Percentiles rank a stretch among this genome's conserved stretches.
phyloP scores from a whole-genome alignment of 1,140 invertebrate genomes.

The Campoletis sonorensis region DNA sequence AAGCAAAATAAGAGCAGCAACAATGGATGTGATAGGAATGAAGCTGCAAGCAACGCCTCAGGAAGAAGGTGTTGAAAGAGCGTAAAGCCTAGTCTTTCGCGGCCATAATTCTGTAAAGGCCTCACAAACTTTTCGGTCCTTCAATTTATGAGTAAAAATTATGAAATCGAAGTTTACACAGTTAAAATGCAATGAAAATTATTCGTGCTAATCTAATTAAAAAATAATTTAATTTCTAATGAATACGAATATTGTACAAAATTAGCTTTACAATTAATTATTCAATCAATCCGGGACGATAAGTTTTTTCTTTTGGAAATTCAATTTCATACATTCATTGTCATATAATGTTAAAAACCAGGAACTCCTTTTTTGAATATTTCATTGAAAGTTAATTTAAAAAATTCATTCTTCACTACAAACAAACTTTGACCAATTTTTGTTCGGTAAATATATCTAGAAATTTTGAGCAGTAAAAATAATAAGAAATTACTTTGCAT shows the following conservation, averaged over 20 bases:
- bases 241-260: background rate
- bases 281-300: too few species aligned
- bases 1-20: constrained; percentile 88
- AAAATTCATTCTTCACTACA: too few species aligned
- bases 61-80: constrained; percentile 57
- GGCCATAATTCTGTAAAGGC: constrained; percentile 20
- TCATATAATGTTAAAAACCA: too few species aligned
- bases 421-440: too few species aligned
- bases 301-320: background rate
- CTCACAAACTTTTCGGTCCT: background rate
- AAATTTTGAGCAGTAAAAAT: too few species aligned
- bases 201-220: too few species aligned
- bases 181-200: too few species aligned
- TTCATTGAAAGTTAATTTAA: too few species aligned
- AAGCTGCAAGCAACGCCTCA: constrained; percentile 76
- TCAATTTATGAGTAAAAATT: background rate
- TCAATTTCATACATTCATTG: background rate
- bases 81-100: constrained; percentile 45
- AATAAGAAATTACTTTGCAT: too few species aligned
- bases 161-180: background rate
- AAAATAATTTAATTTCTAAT: background rate
- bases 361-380: too few species aligned
- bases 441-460: too few species aligned
- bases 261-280: background rate
- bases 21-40: constrained; percentile 83